A percentile compares a stretch with the other conserved stretches of the same genome.
These are phyloP conservation scores for Drosophila prostipennis DNA, from an alignment of 2,888 invertebrate genomes.

Conservation along the genomic window DNA sequence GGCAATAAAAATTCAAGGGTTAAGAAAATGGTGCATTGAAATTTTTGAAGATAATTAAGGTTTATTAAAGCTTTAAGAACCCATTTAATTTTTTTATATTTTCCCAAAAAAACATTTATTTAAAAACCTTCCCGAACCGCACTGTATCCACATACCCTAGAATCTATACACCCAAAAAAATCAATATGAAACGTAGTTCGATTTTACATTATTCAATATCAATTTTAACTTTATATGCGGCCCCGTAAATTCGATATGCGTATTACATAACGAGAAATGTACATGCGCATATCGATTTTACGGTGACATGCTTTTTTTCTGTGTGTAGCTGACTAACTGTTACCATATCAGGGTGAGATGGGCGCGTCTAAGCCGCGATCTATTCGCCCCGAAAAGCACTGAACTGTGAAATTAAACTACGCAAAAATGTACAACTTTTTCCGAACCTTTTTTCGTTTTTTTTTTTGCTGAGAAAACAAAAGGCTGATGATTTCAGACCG, in stretches of 20 bases:
- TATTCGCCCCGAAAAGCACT: constrained; percentile 61
- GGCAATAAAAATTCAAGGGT: background rate
- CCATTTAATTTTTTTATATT: too few relatives aligned
- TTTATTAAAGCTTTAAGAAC: too few relatives aligned
- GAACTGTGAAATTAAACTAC: constrained; percentile 81
- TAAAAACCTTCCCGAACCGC: background rate
- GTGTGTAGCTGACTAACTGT: constrained; percentile 5
- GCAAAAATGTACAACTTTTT: constrained; percentile 34
- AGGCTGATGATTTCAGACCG: constrained; percentile 34
- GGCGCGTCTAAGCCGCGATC: constrained; percentile 70
- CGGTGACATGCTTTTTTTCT: too few relatives aligned
- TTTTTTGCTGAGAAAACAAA: constrained; percentile 25
- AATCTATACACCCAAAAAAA: too few relatives aligned
- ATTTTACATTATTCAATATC: too few relatives aligned
- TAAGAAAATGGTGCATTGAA: too few relatives aligned
- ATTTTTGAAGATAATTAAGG: background rate
- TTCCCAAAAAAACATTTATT: too few relatives aligned
- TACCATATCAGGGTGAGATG: constrained; percentile 44
- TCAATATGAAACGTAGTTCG: too few relatives aligned
- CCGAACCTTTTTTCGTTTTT: constrained; percentile 14
- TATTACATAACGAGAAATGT: too few relatives aligned
- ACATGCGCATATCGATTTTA: too few relatives aligned
- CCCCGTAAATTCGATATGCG: too few relatives aligned
- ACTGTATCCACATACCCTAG: constrained; percentile 8
- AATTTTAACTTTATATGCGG: too few relatives aligned